Evolutionary conservation across 1,140 invertebrate genomes (phyloP), one percentile per base, ranked within the genome.

Genomic region (Heliconius hewitsoni): DNA sequence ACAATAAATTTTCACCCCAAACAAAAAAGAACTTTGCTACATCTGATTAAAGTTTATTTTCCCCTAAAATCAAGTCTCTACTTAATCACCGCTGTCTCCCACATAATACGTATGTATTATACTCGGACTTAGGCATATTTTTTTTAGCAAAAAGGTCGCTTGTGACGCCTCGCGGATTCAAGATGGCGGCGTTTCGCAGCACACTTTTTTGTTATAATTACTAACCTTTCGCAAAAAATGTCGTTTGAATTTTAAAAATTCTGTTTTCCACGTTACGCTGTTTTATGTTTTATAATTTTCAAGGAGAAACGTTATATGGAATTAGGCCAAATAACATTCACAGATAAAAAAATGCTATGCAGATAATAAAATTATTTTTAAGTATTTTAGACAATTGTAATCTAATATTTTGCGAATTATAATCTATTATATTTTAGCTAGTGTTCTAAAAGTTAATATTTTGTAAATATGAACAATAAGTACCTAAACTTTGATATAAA

Each of bases 61-160:
- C 27, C 73, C 18, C 73, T 74, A 79, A 34, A 71, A 42, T 4
- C 11, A 66, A 52, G 37, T 82, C 81, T 75, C 83, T 84, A 90
- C 89, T 91, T 93, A 92, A 93, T 93, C 91, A 93, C 91, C 83
- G 84, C 85, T 89, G 87, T 91, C 90, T 90, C 88, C 86, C 79
- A 88, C 87, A 91, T 91, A 92, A 92, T 92, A 92, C 86, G 85
- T 93, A 93, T 89, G 91, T 92, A 91, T 89, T 90, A 91, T 90
- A 90, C 86, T 86, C 83, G 85, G 86, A 89, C 90, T 93, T 92
- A 91, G 87, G 86, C 87, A 87, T 37, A 37, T 89, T 91, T 93
- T 85, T 91, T 89, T 88, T 84, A 85, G 79, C 83, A 89, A 90
- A 88, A 92, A 92, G 86, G 82, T 86, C 84, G 88, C 84, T 89